phyloP scores from a whole-genome alignment of 2,797 vertebrate species.

The Phoeniculus purpureus region DNA sequence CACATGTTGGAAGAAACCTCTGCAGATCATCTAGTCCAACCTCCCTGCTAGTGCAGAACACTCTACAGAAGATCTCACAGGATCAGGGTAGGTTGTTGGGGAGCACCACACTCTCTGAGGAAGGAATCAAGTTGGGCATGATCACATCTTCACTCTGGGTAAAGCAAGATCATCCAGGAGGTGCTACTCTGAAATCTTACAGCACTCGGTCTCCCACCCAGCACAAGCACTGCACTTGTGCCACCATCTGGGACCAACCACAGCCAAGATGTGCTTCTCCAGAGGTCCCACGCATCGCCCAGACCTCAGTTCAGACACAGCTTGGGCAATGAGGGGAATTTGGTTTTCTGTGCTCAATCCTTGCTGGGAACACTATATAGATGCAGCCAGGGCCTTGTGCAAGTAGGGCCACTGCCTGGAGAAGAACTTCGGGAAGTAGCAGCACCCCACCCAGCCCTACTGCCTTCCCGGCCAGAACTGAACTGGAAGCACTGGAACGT shows the following conservation, averaged over 20 bases:
- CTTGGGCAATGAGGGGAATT: background rate
- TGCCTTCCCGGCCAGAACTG: background rate
- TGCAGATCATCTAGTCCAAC: no score
- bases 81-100: background rate
- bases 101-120: background rate
- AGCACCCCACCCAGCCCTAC: background rate
- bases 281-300: accelerated
- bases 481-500: background rate
- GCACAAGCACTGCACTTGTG: background rate
- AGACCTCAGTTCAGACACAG: background rate
- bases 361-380: background rate
- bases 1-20: no score
- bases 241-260: background rate
- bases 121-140: accelerated
- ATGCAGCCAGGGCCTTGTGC: background rate
- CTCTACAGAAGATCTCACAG: no score
- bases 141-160: background rate
- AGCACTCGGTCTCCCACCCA: accelerated
- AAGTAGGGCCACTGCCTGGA: background rate
- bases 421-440: background rate
- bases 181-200: background rate
- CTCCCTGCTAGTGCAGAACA: no score
- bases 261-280: background rate
- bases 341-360: background rate
- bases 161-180: background rate